Base-by-base conservation (phyloP, 2,797 vertebrate species). In the Synaphobranchus kaupii region DNA sequence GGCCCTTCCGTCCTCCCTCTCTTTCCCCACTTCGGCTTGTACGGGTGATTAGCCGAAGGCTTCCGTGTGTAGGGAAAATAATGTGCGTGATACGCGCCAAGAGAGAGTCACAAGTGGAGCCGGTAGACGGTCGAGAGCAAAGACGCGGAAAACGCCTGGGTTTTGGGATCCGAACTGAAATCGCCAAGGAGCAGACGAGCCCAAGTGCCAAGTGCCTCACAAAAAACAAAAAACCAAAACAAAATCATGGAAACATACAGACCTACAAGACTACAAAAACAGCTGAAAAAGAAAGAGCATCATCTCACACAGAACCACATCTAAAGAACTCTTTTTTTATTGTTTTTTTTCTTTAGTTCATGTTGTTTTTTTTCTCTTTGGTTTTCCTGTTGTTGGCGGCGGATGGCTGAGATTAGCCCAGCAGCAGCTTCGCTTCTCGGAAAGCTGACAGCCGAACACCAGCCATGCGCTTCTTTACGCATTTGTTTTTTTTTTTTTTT, bases 401-500 rank as follows among this genome's bases (percentile, higher is more conserved):
- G 89, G 83, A 73, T 87, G 84, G 87, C 85, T 87, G 89, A 89
- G 85, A 83, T 89, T 86, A 90, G 86, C 60, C 54, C 85, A 84
- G 85, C 91, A 48, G 63, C 89, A 68, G 89, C 89, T 76, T 68
- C 89, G 87, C 89, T 88, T 87, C 87, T 85, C 88, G 87, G 88
- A 89, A 78, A 58, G 87, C 71, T 44, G 31, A 84, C 71, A 34
- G 39, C 54, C 73, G 47, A 25, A 39, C 83, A 28, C 52, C 54
- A 20, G 31, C 60, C 10, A 10, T 12, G n/a, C 20, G 22, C 12
- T 39, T 12, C 52, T 4, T 1, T 15, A 0, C 3, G 5, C 88
- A 84, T 73, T 39, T 76, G 84, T 86, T 56, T 82, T 20, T 82
- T 47, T 68, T 28, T 28, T 28, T 44, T 17, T 1, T 10, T 73